Base-by-base conservation (phyloP, 2,888 invertebrate genomes). In the Pollenia amentaria region DNA sequence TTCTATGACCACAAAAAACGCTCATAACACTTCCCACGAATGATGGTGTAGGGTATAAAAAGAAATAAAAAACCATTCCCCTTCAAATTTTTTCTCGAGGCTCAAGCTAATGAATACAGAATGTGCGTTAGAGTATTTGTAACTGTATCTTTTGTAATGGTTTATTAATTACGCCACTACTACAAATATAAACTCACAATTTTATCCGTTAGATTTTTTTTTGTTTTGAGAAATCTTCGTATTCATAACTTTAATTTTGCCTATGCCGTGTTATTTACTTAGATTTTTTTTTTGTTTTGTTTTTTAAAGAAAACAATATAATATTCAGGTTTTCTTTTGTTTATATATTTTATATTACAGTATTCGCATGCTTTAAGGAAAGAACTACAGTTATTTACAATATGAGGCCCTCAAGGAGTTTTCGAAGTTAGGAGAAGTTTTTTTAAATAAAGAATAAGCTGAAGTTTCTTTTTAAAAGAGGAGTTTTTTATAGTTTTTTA, bases 161-260 rank as follows among this genome's bases (percentile, higher is more conserved):
- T 21, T 64, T 64, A 64, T 51, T 64, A 75, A 75, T 75, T 62
- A 21, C n/a, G 18, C 40, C 42, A 8, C 40, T 51, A 14, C 10
- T 10, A 38, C 29, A 46, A 29, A 6, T 10, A 40, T 3, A 51
- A 62, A 11, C 38, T 38, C n/a, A 51, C 18, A 40, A 18, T n/a
- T 40, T 21, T 38, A 72, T 29, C 14, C 55, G 44, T 57, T 57
- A 57, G 55, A 55, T 51, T 12, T 6, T 40, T 16, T 60, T 57
- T 29, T 29, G 29, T 29, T 29, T 29, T 29, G 4, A 29, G 29
- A 29, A 29, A 29, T 29, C 29, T 29, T 29, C 21, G 9, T 21
- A 60, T 10, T 48, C 14, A 29, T 51, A 16, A 40, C 7, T 48
- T 51, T 51, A 10, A 48, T 2, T 67, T 67, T 16, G 3, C 21